phyloP scores from a whole-genome alignment of 2,113 vertebrate genomes.

The Platycercus adscitus region DNA sequence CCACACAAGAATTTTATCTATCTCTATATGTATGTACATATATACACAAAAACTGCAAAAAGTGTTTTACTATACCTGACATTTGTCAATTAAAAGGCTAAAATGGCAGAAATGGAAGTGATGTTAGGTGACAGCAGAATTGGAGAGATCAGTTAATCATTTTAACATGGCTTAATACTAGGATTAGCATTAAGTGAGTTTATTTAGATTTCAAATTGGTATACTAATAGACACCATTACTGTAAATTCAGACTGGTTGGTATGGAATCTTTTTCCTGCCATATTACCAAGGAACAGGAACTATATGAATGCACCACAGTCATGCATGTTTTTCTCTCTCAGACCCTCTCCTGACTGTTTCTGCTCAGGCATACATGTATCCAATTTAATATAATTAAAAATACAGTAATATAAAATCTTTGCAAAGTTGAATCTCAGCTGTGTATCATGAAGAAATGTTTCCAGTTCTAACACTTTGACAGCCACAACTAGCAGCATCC shows the following conservation, averaged over 20 bases:
- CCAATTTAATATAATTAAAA: neutral
- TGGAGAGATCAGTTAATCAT: neutral
- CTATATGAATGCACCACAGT: neutral
- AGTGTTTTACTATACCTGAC: neutral
- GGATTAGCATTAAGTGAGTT: neutral
- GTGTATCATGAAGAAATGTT: neutral
- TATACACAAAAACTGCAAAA: neutral
- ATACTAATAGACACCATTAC: neutral
- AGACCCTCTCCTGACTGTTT: neutral
- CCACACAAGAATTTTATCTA: neutral
- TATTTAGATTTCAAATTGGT: neutral
- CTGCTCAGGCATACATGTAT: neutral
- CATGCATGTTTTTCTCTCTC: neutral
- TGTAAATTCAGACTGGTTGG: neutral
- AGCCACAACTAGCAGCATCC: neutral
- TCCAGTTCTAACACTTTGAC: neutral
- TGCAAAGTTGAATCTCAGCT: neutral
- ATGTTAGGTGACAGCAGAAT: neutral
- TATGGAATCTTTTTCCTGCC: neutral
- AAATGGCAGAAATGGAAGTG: neutral
- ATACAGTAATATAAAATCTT: neutral
- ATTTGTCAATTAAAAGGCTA: neutral
- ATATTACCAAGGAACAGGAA: neutral
- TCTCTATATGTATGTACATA: accelerated
- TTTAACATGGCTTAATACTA: neutral